Evolutionary conservation across 30 jellyfish, hydroid and myxozoan genomes (phyloP).

Genomic region (Hydra vulgaris): DNA sequence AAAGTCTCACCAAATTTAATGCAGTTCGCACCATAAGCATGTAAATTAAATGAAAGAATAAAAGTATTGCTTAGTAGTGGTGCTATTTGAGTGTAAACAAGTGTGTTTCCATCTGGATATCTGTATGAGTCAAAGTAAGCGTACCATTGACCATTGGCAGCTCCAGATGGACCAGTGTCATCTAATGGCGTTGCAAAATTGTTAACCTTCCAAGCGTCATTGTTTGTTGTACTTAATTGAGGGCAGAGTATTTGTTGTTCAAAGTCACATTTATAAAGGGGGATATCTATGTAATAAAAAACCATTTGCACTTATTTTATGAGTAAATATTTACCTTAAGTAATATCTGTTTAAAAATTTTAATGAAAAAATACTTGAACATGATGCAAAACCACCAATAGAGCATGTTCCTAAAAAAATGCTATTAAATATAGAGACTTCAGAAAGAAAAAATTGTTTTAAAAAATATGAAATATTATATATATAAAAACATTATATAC

Average conservation of each 20-base stretch:
- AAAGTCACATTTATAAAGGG: neutral
- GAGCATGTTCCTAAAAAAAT: no score
- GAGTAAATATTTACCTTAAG: no score
- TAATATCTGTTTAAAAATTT: no score
- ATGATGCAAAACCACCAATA: no score
- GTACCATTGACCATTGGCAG: slow-evolving; percentile 43
- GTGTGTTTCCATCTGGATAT: neutral
- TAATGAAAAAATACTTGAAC: no score
- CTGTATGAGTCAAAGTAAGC: neutral
- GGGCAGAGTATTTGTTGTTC: neutral
- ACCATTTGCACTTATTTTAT: no score
- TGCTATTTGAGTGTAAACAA: neutral
- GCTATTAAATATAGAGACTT: no score
- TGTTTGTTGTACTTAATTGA: neutral
- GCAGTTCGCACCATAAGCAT: neutral
- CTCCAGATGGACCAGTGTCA: slow-evolving; percentile 29
- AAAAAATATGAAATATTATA: no score
- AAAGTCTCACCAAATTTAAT: neutral
- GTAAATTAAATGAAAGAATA: neutral
- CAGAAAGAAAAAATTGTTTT: no score
- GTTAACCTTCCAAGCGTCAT: neutral
- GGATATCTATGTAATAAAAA: slow-evolving; percentile 42
- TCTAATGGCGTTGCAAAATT: neutral
- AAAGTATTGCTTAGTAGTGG: neutral
- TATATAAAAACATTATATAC: no score